These are phyloP conservation scores for Liopterus haemorrhoidalis DNA, from an alignment of 2,888 invertebrate species.

Conservation along the genomic window DNA sequence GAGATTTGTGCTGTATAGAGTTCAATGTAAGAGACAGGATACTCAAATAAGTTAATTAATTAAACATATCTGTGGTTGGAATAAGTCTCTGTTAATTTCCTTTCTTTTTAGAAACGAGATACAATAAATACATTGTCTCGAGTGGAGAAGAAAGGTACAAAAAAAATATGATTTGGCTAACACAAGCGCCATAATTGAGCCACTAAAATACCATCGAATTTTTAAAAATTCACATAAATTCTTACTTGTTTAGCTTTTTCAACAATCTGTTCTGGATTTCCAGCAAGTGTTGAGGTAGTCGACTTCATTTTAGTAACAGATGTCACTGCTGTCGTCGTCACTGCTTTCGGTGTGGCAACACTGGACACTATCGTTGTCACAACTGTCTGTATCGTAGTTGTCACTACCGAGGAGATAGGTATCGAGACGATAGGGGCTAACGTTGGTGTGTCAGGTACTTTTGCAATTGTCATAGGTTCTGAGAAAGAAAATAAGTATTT, in stretches of 20 bases:
- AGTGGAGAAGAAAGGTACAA: conserved; percentile 2
- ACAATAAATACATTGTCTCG: neutral
- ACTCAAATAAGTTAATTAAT: too few relatives aligned
- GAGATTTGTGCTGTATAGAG: too few relatives aligned
- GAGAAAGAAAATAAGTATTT: too few relatives aligned
- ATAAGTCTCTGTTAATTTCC: neutral
- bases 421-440: too few relatives aligned
- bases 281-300: conserved; percentile 37
- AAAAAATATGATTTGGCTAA: neutral
- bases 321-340: conserved; percentile 12
- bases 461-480: too few relatives aligned
- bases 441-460: too few relatives aligned
- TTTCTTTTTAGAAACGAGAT: neutral
- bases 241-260: conserved; percentile 75
- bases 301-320: conserved; percentile 19
- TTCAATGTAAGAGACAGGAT: conserved; percentile 6
- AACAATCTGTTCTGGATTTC: conserved; percentile 69
- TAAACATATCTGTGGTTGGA: conserved; percentile 1
- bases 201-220: too few relatives aligned
- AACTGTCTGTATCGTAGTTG: too few relatives aligned
- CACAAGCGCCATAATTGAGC: too few relatives aligned
- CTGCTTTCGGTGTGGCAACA: conserved; percentile 2
- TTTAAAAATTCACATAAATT: conserved; percentile 20
- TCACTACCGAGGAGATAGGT: too few relatives aligned
- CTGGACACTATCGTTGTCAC: neutral